A percentile compares a stretch with the other conserved stretches of the same genome.
Evolutionary conservation across 2,888 invertebrate species (phyloP).

Genomic region (Cheilosia vernalis): DNA sequence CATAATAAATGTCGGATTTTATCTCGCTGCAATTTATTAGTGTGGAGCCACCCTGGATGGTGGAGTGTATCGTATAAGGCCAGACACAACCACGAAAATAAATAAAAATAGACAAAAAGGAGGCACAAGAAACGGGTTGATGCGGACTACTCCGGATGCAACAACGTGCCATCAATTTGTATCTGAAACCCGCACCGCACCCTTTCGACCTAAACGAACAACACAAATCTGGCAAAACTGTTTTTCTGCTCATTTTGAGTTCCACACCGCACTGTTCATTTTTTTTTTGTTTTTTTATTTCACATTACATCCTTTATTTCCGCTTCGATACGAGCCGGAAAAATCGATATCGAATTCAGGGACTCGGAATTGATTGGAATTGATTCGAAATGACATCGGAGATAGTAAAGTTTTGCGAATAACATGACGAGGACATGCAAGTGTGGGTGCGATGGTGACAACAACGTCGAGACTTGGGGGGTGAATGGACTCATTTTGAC

Average conservation of each 20-base stretch:
- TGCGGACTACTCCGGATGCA: slow-evolving; percentile 30
- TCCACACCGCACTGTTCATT: slow-evolving; percentile 19
- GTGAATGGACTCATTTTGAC: slow-evolving; percentile 78
- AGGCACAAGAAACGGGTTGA: not conserved
- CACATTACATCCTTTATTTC: slow-evolving; percentile 67
- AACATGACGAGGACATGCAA: slow-evolving; percentile 72
- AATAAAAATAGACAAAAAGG: slow-evolving; percentile 1
- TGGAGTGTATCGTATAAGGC: slow-evolving; percentile 23
- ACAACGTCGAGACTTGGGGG: slow-evolving; percentile 50
- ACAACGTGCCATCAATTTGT: slow-evolving; percentile 17
- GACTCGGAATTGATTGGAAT: slow-evolving; percentile 72
- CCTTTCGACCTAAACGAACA: not conserved
- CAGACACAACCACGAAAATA: slow-evolving; percentile 40
- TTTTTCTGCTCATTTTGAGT: slow-evolving; percentile 68
- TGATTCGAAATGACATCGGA: slow-evolving; percentile 71
- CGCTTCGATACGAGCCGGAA: slow-evolving; percentile 44
- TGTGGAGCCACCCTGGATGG: not conserved
- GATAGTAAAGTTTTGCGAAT: slow-evolving; percentile 75
- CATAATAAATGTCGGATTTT: slow-evolving; percentile 78
- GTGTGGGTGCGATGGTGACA: slow-evolving; percentile 42
- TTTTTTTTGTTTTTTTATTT: slow-evolving; percentile 5
- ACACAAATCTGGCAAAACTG: slow-evolving; percentile 35
- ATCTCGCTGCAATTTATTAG: slow-evolving; percentile 76
- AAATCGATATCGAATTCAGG: slow-evolving; percentile 70
- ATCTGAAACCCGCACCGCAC: not conserved